Conservation (phyloP, 2,113 vertebrate genomes). For the Naja naja region DNA sequence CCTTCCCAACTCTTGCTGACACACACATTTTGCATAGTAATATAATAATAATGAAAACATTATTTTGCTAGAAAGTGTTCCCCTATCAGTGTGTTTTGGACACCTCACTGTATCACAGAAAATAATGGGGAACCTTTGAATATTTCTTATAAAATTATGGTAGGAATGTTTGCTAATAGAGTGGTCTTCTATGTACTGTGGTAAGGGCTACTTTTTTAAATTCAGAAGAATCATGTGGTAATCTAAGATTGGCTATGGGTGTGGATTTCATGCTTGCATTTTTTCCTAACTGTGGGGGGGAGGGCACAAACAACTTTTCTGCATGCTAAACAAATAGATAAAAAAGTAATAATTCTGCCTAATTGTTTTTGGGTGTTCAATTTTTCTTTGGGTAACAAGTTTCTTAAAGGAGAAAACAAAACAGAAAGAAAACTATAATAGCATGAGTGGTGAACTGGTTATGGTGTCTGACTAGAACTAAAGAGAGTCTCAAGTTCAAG, state of each 20-base stretch:
- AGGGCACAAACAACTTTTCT: not conserved
- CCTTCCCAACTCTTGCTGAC: conserved; percentile 54
- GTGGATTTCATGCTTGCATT: not conserved
- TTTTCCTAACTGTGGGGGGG: not conserved
- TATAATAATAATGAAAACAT: conserved; percentile 7
- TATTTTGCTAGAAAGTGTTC: conserved; percentile 58
- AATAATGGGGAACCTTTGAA: conserved; percentile 47
- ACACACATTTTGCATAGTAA: conserved; percentile 59
- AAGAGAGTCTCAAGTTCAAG: not conserved
- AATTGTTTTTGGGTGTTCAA: not conserved
- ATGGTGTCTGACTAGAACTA: not conserved
- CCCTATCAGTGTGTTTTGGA: conserved; percentile 36
- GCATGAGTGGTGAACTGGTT: not conserved
- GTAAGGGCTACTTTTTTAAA: not conserved
- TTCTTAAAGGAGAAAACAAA: not conserved
- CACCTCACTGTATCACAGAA: conserved; percentile 46
- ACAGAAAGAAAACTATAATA: not conserved
- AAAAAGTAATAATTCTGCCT: not conserved
- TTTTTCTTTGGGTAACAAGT: not conserved
- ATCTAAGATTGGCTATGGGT: not conserved
- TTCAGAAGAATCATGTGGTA: not conserved
- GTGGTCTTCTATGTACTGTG: not conserved
- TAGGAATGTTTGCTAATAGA: conserved; percentile 30
- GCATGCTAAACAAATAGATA: not conserved
- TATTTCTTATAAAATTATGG: conserved; percentile 49